These are phyloP conservation scores for Eubucco bourcierii DNA, from an alignment of 2,113 vertebrate genomes.

Conservation along the genomic window DNA sequence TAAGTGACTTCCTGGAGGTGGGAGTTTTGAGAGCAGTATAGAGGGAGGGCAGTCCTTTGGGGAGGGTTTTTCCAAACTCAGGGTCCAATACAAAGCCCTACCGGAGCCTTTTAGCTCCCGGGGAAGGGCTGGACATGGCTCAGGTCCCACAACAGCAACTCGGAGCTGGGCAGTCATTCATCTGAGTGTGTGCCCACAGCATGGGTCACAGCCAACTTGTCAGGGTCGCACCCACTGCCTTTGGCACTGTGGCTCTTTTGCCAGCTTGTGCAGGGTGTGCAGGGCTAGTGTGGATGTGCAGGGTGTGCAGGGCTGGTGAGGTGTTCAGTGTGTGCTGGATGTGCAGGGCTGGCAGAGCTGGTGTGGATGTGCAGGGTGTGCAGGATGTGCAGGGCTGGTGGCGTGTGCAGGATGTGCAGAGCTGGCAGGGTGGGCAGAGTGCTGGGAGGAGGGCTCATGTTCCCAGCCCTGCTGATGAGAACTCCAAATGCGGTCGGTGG, in stretches of 20 bases:
- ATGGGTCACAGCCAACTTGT: background rate
- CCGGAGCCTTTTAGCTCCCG: background rate
- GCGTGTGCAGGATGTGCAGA: background rate
- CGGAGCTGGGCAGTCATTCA: background rate
- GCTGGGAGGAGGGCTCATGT: background rate
- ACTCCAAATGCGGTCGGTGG: slow-evolving; percentile 74
- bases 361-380: background rate
- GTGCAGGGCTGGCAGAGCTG: background rate
- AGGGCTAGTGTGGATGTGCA: background rate
- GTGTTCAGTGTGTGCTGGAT: background rate
- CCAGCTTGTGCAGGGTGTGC: background rate
- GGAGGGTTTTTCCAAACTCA: background rate
- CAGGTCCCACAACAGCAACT: accelerated
- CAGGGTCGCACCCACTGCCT: accelerated
- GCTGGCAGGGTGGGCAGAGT: background rate
- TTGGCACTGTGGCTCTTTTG: accelerated
- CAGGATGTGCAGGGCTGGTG: background rate
- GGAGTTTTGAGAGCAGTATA: background rate
- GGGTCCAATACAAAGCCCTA: background rate
- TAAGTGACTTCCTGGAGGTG: background rate
- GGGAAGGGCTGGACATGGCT: background rate
- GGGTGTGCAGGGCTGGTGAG: background rate
- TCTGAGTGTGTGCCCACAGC: background rate
- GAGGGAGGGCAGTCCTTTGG: background rate
- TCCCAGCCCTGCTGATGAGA: slow-evolving; percentile 75